These are phyloP conservation scores for Nomada fucata DNA, from an alignment of 2,888 invertebrate genomes.

Conservation along the genomic window DNA sequence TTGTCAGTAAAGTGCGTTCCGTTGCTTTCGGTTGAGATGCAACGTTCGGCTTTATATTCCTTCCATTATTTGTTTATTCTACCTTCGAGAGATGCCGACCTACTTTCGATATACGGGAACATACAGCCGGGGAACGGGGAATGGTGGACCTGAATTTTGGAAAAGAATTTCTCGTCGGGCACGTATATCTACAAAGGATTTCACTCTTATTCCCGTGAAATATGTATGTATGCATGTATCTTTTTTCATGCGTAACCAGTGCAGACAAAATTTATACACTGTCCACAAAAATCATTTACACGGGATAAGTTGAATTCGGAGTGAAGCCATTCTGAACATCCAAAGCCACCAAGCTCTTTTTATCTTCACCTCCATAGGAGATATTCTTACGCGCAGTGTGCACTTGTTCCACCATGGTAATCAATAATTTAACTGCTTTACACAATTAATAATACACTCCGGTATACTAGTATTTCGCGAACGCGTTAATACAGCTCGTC, in stretches of 20 bases:
- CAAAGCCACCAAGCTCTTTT: not conserved
- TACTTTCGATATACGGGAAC: slow-evolving; percentile 41
- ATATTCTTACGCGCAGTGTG: no score
- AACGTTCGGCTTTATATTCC: slow-evolving; percentile 56
- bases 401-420: not conserved
- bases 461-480: not conserved
- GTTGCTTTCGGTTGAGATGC: slow-evolving; percentile 34
- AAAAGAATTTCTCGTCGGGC: slow-evolving; percentile 39
- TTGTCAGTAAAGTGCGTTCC: slow-evolving; percentile 54
- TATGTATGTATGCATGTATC: not conserved
- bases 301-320: slow-evolving; percentile 15
- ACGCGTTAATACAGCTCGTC: slow-evolving; percentile 22
- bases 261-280: not conserved
- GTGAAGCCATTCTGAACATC: not conserved
- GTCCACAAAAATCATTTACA: not conserved
- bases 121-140: not conserved
- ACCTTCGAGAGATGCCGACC: slow-evolving; percentile 62
- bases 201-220: slow-evolving; percentile 11
- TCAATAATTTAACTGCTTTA: not conserved
- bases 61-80: slow-evolving; percentile 63
- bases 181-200: slow-evolving; percentile 38
- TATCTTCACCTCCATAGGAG: no score
- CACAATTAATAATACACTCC: slow-evolving; percentile 17
- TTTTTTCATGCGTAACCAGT: not conserved
- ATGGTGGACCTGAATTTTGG: slow-evolving; percentile 50